Conservation (phyloP, 2,113 vertebrate species). For the Pollimyrus isidori region DNA sequence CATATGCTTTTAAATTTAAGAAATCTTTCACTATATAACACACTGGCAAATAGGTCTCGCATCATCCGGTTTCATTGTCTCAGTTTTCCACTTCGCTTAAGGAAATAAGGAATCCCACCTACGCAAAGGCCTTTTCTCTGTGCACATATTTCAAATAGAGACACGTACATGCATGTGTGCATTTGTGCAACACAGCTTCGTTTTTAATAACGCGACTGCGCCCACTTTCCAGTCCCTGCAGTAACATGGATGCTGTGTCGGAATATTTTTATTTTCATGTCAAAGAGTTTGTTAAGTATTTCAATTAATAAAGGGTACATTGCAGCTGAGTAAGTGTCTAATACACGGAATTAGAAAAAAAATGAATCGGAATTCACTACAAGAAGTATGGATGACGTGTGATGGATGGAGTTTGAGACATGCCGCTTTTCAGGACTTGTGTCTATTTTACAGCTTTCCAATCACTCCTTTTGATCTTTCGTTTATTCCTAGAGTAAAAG, state of each 20-base stretch:
- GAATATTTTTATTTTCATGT: background rate
- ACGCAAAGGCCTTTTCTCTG: slow-evolving; percentile 21
- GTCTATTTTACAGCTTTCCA: background rate
- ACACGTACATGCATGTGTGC: slow-evolving; percentile 28
- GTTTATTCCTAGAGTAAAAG: background rate
- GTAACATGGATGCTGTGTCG: slow-evolving; percentile 36
- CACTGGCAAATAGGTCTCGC: background rate
- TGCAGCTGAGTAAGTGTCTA: slow-evolving; percentile 39
- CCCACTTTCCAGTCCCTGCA: slow-evolving; percentile 23
- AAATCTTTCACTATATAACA: background rate
- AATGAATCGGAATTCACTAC: background rate
- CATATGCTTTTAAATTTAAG: background rate
- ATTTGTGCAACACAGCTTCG: background rate
- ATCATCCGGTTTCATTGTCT: slow-evolving; percentile 9
- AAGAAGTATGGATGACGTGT: background rate
- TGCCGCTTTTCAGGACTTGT: background rate
- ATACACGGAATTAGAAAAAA: slow-evolving; percentile 17
- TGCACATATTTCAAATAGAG: slow-evolving; percentile 15
- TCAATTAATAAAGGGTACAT: slow-evolving; percentile 17
- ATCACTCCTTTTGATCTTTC: background rate
- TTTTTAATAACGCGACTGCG: slow-evolving; percentile 31
- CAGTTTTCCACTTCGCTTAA: slow-evolving; percentile 20
- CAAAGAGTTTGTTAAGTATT: slow-evolving; percentile 23
- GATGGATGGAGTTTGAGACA: background rate
- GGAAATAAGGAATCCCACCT: slow-evolving; percentile 32